Evolutionary conservation across 2,113 vertebrate genomes (phyloP).

Genomic region (Triplophysa dalaica): DNA sequence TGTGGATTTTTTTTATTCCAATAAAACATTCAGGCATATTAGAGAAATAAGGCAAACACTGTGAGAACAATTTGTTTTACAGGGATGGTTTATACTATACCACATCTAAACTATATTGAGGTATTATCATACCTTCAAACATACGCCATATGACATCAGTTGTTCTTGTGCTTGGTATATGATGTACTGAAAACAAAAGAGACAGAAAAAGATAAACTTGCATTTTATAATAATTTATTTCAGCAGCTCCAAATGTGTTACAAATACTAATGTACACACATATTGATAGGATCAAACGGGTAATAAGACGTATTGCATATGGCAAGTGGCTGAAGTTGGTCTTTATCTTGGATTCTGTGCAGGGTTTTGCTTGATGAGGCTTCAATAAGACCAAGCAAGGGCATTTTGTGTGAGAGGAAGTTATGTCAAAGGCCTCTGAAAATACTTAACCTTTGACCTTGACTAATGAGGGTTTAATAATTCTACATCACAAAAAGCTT

Average conservation of each 20-base stretch:
- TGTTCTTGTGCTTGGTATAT: constrained; percentile 56
- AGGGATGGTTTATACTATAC: constrained; percentile 21
- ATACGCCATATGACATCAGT: constrained; percentile 68
- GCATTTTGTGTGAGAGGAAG: constrained; percentile 59
- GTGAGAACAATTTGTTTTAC: constrained; percentile 17
- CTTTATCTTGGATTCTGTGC: constrained; percentile 3
- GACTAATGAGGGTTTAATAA: constrained; percentile 65
- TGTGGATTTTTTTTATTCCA: constrained; percentile 30
- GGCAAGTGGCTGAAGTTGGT: not conserved
- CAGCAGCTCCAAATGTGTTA: not conserved
- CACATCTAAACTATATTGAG: constrained; percentile 33
- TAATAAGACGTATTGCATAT: not conserved
- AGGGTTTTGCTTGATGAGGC: constrained; percentile 43
- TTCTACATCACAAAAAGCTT: constrained; percentile 59
- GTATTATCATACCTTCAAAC: constrained; percentile 70
- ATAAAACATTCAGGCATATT: constrained; percentile 35
- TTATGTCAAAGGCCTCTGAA: constrained; percentile 47
- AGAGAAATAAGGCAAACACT: constrained; percentile 43
- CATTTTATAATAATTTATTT: constrained; percentile 4
- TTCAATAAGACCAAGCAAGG: constrained; percentile 55
- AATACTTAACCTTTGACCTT: constrained; percentile 57
- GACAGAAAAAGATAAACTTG: constrained; percentile 30
- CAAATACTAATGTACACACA: not conserved
- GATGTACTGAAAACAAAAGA: constrained; percentile 68
- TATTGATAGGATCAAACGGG: not conserved